phyloP scores from a whole-genome alignment of 2,888 invertebrate genomes.

The Pinctada fucata region DNA sequence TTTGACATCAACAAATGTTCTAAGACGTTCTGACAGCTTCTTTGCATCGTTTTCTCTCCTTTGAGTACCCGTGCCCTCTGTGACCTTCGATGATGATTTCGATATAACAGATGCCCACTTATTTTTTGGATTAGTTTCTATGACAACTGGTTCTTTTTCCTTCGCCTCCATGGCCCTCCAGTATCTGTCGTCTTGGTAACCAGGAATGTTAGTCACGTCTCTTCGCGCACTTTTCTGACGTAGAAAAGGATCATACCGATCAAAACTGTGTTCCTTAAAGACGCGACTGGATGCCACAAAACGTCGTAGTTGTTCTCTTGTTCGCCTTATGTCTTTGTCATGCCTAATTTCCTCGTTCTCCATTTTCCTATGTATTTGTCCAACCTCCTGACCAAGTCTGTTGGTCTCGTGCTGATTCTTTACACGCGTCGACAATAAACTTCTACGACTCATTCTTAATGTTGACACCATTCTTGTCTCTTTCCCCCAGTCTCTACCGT shows the following conservation, averaged over 20 bases:
- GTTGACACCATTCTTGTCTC: constrained; percentile 22
- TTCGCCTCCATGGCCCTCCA: constrained; percentile 9
- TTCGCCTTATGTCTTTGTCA: constrained; percentile 15
- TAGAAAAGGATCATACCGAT: constrained; percentile 36
- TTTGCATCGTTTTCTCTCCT: not conserved
- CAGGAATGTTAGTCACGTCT: constrained; percentile 22
- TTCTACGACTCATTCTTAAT: constrained; percentile 26
- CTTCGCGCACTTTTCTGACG: constrained; percentile 20
- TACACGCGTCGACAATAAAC: constrained; percentile 27
- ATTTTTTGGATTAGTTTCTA: not conserved
- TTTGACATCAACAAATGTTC: too few relatives aligned
- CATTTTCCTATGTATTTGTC: constrained; percentile 19
- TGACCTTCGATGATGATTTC: not conserved
- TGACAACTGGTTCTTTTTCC: constrained; percentile 3
- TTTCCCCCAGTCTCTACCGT: not conserved
- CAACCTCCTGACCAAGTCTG: constrained; percentile 26
- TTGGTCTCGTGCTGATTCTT: constrained; percentile 37
- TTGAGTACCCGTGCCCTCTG: not conserved
- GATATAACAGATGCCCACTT: not conserved
- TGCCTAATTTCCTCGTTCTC: constrained; percentile 21
- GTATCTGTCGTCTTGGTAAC: constrained; percentile 7
- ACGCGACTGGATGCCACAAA: constrained; percentile 31
- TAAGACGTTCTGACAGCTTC: not conserved
- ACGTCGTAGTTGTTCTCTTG: constrained; percentile 18
- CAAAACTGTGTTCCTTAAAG: constrained; percentile 36